Evolutionary conservation across 2,113 vertebrate species (phyloP), one percentile per base, ranked within the genome.

Genomic region (mouse (Mus musculus)): DNA sequence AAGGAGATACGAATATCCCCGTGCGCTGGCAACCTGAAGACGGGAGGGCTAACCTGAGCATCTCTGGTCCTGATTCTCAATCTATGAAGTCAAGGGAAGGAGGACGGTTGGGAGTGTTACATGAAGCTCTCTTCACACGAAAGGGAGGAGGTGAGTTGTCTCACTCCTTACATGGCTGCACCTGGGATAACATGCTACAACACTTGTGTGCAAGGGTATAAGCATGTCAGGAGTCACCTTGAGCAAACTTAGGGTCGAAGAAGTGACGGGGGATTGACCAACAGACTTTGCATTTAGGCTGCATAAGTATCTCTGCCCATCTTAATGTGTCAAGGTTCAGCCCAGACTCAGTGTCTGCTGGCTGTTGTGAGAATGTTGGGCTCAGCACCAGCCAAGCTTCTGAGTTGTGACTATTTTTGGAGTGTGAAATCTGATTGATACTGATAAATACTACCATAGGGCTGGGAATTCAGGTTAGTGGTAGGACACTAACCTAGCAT

Each of bases 341-440:
- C 24, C 76, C 12, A 49, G 24, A 7, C 36, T 78, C 1, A 0
- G 12, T 36, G 63, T 91, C 52, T 10, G 12, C 77, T 49, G 42
- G 16, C 1, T 1, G 22, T 26, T 39, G 20, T 20, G 77, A 56
- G 54, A 72, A 17, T n/a, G 14, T 54, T 54, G 76, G 17, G 5
- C 54, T 56, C 11, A 73, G 39, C 28, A 5, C 46, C 81, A 78
- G 20, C 82, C 6, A 1, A 8, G 42, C 65, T 88, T 36, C 92
- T 89, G 42, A 93, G 69, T 28, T 77, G 77, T 28, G 28, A 91
- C 67, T 72, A 42, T 42, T 91, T 82, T 39, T 88, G 59, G 95
- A 71, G 52, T 2, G 20, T 71, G 80, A 61, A 46, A 76, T 80
- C 26, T 49, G 28, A 85, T 42, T 33, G 0, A 73, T 88, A 56